phyloP scores from a whole-genome alignment of 2,888 invertebrate genomes.

The Melanophora roralis region DNA sequence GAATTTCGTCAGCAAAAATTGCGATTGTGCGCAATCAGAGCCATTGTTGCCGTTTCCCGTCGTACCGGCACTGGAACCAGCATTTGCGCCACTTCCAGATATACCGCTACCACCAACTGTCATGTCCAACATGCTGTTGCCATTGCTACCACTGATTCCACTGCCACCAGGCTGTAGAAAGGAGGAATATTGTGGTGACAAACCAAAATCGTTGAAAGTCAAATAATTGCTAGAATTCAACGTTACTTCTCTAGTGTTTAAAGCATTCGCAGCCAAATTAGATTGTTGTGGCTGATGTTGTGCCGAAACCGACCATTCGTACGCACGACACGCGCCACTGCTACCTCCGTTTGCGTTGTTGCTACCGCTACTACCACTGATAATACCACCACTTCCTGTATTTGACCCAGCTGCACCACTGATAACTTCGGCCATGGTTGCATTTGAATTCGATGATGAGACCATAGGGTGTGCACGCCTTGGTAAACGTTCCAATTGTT shows the following conservation, averaged over 20 bases:
- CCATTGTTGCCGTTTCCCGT: constrained; percentile 64
- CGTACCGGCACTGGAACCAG: constrained; percentile 65
- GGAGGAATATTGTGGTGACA: constrained; percentile 65
- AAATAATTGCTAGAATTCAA: constrained; percentile 67
- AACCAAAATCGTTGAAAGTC: constrained; percentile 68
- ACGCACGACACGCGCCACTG: constrained; percentile 70
- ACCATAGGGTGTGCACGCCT: constrained; percentile 85
- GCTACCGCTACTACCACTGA: constrained; percentile 65
- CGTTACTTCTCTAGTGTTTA: constrained; percentile 76
- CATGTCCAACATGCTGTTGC: constrained; percentile 70
- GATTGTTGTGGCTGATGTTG: constrained; percentile 75
- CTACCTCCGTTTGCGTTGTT: constrained; percentile 66
- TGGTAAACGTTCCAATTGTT: constrained; percentile 92
- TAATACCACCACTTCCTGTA: constrained; percentile 61
- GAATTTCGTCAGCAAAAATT: constrained; percentile 78
- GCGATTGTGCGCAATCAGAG: constrained; percentile 70
- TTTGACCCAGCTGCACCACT: constrained; percentile 74
- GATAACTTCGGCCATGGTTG: constrained; percentile 77
- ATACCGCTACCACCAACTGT: constrained; percentile 65
- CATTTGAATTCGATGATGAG: constrained; percentile 80
- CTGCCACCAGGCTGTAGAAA: constrained; percentile 68
- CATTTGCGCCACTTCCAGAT: constrained; percentile 65
- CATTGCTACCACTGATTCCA: constrained; percentile 67
- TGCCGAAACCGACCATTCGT: constrained; percentile 75
- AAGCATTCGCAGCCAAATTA: constrained; percentile 73